Evolutionary conservation across 2,888 invertebrate genomes (phyloP).

Genomic region (Hemicrepidius hirtus): DNA sequence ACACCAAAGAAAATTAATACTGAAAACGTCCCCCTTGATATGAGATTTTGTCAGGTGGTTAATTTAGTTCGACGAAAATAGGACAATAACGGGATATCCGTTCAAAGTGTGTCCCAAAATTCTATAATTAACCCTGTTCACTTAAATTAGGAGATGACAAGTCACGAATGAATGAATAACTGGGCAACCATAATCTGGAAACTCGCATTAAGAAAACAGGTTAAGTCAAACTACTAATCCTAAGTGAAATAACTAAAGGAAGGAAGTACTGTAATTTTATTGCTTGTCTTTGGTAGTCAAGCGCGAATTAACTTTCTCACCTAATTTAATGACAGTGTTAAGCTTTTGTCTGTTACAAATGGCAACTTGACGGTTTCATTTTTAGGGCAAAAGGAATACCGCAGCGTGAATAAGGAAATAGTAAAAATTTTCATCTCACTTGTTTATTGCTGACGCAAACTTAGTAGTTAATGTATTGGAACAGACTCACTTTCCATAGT

Average conservation of each 20-base stretch:
- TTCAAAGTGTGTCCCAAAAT: no score
- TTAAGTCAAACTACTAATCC: not conserved
- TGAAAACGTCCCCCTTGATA: no score
- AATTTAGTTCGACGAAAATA: no score
- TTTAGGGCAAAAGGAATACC: conserved; percentile 18
- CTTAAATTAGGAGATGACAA: no score
- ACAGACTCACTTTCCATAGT: conserved; percentile 44
- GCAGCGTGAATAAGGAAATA: conserved; percentile 8
- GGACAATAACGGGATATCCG: no score
- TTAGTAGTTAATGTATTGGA: conserved; percentile 32
- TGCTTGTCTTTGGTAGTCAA: conserved; percentile 20
- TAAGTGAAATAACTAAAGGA: not conserved
- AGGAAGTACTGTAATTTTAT: conserved; percentile 28
- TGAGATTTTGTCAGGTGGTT: no score
- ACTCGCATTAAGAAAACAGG: not conserved
- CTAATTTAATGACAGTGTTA: conserved; percentile 22
- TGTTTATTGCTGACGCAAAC: conserved; percentile 15
- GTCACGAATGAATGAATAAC: no score
- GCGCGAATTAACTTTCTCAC: conserved; percentile 34
- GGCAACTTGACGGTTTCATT: conserved; percentile 20
- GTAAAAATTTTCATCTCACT: conserved; percentile 17
- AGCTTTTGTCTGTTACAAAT: conserved; percentile 21
- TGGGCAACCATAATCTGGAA: not conserved
- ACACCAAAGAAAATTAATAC: no score
- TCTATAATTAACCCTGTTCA: no score